Conservation (phyloP, 2,888 invertebrate species). For the Sericinus montela region DNA sequence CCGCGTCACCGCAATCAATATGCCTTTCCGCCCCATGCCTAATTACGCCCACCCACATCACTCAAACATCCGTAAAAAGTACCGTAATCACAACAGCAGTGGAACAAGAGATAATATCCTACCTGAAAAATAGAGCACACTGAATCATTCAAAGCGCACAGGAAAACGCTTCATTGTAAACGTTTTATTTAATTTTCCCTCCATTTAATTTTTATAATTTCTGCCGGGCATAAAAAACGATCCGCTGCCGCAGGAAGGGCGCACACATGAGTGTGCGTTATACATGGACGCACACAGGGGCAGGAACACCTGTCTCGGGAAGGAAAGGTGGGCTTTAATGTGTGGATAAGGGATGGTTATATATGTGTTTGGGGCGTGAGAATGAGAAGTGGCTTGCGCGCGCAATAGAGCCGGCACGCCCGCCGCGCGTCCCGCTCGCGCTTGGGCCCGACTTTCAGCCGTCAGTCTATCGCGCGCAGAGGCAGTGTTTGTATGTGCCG, state of each 20-base stretch:
- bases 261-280: conserved; percentile 51
- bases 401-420: conserved; percentile 68
- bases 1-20: conserved; percentile 79
- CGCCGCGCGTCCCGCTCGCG: conserved; percentile 74
- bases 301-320: conserved; percentile 76
- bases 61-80: conserved; percentile 72
- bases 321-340: conserved; percentile 74
- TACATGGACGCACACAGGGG: conserved; percentile 70
- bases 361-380: conserved; percentile 39
- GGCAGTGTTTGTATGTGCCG: conserved; percentile 68
- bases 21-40: conserved; percentile 76
- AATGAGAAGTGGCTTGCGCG: conserved; percentile 65
- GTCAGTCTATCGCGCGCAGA: conserved; percentile 76
- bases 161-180: conserved; percentile 78
- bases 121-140: conserved; percentile 69
- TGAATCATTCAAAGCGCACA: conserved; percentile 76
- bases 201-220: conserved; percentile 79
- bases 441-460: conserved; percentile 48
- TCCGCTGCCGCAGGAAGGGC: conserved; percentile 75
- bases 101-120: conserved; percentile 49
- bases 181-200: conserved; percentile 79
- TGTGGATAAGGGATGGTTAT: conserved; percentile 50
- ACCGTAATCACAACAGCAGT: conserved; percentile 51
- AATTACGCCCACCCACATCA: conserved; percentile 76
- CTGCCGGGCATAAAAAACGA: conserved; percentile 77